Percentiles rank a stretch among this genome's conserved stretches.
Conservation (phyloP, 1,140 invertebrate genomes). For the Leptinotarsa defecta region DNA sequence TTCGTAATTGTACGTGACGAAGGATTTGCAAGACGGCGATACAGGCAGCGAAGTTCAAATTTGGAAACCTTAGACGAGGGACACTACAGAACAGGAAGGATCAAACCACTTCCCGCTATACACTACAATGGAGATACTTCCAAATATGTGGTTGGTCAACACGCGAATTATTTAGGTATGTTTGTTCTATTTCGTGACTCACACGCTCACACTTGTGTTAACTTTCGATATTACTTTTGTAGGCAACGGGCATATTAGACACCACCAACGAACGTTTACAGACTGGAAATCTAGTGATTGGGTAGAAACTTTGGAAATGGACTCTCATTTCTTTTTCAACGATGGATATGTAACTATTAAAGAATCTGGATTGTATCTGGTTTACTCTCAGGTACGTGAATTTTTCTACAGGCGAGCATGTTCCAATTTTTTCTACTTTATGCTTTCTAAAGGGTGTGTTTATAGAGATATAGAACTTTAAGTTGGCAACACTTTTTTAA, state of each 20-base stretch:
- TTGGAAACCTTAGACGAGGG: conserved; percentile 33
- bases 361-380: conserved; percentile 66
- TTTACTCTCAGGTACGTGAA: conserved; percentile 65
- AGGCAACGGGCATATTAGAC: conserved; percentile 60
- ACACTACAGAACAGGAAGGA: conserved; percentile 35
- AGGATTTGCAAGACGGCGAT: not conserved
- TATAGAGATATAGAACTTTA: too few relatives aligned
- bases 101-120: conserved; percentile 42
- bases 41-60: not conserved
- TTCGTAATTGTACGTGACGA: conserved; percentile 26
- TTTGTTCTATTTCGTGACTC: not conserved
- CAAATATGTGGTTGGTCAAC: conserved; percentile 47
- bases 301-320: conserved; percentile 57
- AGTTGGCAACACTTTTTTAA: too few relatives aligned
- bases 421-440: too few relatives aligned
- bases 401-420: too few relatives aligned
- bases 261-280: conserved; percentile 58
- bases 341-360: conserved; percentile 62
- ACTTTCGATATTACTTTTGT: not conserved
- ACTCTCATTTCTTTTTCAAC: conserved; percentile 53
- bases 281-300: conserved; percentile 60
- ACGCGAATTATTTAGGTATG: conserved; percentile 50
- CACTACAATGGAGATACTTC: conserved; percentile 51
- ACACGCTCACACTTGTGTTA: not conserved
- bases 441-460: too few relatives aligned